Base-by-base conservation (phyloP, 2,888 invertebrate genomes). In the Drosophila trichaetosa region DNA sequence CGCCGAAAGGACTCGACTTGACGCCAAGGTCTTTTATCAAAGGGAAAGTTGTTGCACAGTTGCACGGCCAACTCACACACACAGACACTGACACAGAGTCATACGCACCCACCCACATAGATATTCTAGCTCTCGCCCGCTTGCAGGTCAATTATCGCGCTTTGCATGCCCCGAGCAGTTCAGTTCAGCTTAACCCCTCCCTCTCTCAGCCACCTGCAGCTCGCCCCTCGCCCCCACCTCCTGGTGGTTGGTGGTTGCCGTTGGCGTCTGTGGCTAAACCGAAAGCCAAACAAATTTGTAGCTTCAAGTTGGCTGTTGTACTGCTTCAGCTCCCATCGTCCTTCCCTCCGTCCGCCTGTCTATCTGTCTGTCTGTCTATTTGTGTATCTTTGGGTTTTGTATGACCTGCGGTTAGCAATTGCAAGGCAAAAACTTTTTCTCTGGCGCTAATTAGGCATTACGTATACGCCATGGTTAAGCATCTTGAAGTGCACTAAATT, bases 21-120 rank as follows among this genome's bases (percentile, higher is more conserved):
- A 79, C 89, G 89, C 84, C 85, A 86, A 86, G 86, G 87, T 86
- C 87, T 75, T 87, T 81, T 89, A 87, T 87, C 90, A 89, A 89
- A 87, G 90, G 86, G 79, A 85, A 89, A 88, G 89, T 89, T 89
- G 83, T 83, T 86, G 83, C 87, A 86, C 87, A 84, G 89, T 89
- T 83, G 84, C 89, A 81, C 58, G 87, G 73, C 84, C 70, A 73
- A 67, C 82, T 73, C 40, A 70, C 75, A 69, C 54, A 63, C 58
- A 60, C 49, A 58, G 34, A 56, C 69, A 66, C 65, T 58, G 52
- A 60, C 54, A 53, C 31, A 48, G 51, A 61, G 16, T n/a, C 48
- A 51, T 24, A 69, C 36, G 38, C 29, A 48, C 24, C 24, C 58
- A 40, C 46, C 38, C 42, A 56, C 31, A 56, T 34, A 72, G 61